A percentile compares a stretch with the other conserved stretches of the same genome.
Conservation (phyloP, 2,797 vertebrate species). For the Muscicapa comitata region DNA sequence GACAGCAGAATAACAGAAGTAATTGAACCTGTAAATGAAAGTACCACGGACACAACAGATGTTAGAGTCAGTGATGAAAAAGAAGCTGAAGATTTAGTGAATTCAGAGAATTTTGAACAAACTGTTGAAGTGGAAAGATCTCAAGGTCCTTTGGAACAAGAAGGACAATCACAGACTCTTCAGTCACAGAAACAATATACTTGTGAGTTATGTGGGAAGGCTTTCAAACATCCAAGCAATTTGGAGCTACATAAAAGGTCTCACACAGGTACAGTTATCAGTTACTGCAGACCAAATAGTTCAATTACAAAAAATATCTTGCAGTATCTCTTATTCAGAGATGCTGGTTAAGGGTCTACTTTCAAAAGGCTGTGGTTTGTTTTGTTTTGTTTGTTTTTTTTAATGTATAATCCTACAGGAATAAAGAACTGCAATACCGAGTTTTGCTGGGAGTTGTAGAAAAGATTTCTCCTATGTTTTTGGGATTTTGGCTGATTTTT, state of each 20-base stretch:
- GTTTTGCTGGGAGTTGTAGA: background rate
- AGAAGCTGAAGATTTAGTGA: conserved; percentile 1
- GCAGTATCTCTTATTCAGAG: background rate
- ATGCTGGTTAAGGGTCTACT: background rate
- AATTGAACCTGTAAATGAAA: background rate
- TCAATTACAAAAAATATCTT: background rate
- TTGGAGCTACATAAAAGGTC: conserved; percentile 95
- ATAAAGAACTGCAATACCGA: background rate
- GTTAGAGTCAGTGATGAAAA: conserved; percentile 16
- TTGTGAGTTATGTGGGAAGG: conserved; percentile 90
- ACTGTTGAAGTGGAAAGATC: conserved; percentile 59
- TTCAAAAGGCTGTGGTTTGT: background rate
- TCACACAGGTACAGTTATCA: conserved; percentile 87
- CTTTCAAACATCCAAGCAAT: conserved; percentile 97
- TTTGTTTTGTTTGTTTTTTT: background rate
- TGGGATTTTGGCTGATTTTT: background rate
- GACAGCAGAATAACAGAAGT: background rate
- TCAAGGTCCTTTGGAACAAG: conserved; percentile 15
- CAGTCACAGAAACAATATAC: conserved; percentile 84
- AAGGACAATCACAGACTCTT: conserved; percentile 64
- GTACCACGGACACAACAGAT: background rate
- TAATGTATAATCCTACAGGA: background rate
- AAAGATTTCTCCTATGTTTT: background rate
- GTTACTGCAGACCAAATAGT: background rate
- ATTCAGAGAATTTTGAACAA: conserved; percentile 62